Evolutionary conservation across 1,140 invertebrate genomes (phyloP), one percentile per base, ranked within the genome.

Genomic region (Nebria ingens): DNA sequence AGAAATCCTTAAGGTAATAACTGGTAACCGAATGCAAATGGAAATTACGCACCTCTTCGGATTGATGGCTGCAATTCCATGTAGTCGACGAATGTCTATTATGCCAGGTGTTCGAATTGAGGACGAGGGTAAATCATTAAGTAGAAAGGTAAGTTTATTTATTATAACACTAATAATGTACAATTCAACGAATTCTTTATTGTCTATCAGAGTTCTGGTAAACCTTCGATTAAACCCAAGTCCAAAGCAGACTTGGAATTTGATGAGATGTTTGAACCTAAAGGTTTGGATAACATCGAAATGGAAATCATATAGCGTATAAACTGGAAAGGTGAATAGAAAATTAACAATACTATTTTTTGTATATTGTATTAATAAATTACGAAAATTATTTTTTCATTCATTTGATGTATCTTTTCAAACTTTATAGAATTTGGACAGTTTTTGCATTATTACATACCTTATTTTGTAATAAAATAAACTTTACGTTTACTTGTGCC

Each of bases 21-120:
- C 56, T 1, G 61, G 38, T 40, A 58, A 56, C 2, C 60, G 65
- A 19, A 64, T 68, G 62, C 67, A 64, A 53, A 61, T 63, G 1
- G 68, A 70, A 55, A 63, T 62, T 2, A 57, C 63, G 0, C 61
- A 64, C 54, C 53, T 70, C 9, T 70, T 70, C 61, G 60, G 64
- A 25, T 59, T 62, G 57, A 69, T 70, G 64, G 40, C 62, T 11
- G 64, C 61, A 15, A 64, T 69, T 62, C 68, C 68, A 9, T 53
- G 60, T 2, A 56, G 59, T 1, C 58, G 67, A 53, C 56, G 68
- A 20, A 68, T 70, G 67, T 63, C 63, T 6, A 64, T 70, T 17
- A 68, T 70, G 59, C 68, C 68, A 9, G 68, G 68, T 22, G 59
- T 66, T 29, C 55, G 57, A 20, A 61, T 62, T 25, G 52, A 56